Evolutionary conservation across 2,797 vertebrate species (phyloP).

Genomic region (Hippocampus kuda): DNA sequence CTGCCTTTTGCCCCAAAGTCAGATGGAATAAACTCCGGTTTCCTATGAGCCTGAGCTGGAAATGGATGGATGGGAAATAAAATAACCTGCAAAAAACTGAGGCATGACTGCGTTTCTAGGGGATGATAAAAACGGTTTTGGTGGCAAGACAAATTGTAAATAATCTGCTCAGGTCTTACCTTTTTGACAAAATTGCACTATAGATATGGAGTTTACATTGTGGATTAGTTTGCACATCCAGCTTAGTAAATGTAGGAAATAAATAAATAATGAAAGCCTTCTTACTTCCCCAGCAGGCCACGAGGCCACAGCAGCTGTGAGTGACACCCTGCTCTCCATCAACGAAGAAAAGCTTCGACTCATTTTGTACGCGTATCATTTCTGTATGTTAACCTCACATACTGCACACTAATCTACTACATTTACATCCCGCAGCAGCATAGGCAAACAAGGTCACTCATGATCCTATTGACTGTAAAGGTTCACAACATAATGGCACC

Average conservation of each 20-base stretch:
- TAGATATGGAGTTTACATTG: conserved; percentile 63
- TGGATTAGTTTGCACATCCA: conserved; percentile 59
- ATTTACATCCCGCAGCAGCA: conserved; percentile 19
- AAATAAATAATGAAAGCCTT: conserved; percentile 34
- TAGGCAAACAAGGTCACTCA: conserved; percentile 33
- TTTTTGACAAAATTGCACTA: conserved; percentile 49
- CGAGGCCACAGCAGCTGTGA: conserved; percentile 50
- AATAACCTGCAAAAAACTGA: not conserved
- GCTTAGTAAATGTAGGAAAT: conserved; percentile 51
- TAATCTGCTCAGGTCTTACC: conserved; percentile 46
- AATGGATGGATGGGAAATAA: not conserved
- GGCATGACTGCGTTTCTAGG: too few species aligned
- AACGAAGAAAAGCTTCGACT: conserved; percentile 10
- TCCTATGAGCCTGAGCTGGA: not conserved
- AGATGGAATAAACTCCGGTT: too few species aligned
- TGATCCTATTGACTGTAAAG: conserved; percentile 27
- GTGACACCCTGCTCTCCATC: conserved; percentile 29
- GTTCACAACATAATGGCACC: conserved; percentile 37
- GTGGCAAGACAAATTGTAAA: conserved; percentile 33
- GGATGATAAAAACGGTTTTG: conserved; percentile 4
- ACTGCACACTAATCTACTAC: not conserved
- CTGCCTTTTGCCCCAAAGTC: too few species aligned
- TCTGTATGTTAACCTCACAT: conserved; percentile 10
- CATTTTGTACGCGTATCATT: conserved; percentile 13
- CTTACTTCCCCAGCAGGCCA: conserved; percentile 43